phyloP scores from a whole-genome alignment of 2,113 vertebrate species.

The Thermophis baileyi region DNA sequence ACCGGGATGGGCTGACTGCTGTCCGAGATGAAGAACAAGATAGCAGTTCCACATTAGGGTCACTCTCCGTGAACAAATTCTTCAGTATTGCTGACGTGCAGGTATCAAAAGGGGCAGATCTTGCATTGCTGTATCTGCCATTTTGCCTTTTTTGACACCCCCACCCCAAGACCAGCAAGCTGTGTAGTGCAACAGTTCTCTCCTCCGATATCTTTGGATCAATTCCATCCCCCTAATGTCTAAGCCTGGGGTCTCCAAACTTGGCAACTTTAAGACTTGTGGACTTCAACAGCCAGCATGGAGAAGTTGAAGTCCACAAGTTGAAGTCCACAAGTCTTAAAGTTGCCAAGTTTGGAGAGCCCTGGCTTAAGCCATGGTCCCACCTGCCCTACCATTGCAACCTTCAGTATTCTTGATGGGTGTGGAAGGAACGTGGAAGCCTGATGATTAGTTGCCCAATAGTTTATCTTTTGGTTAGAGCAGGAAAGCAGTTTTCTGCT shows the following conservation, averaged over 20 bases:
- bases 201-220: background rate
- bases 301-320: background rate
- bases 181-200: background rate
- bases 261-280: background rate
- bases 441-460: background rate
- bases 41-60: background rate
- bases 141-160: background rate
- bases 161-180: background rate
- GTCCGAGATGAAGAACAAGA: background rate
- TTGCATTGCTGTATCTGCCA: background rate
- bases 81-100: background rate
- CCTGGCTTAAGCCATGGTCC: background rate
- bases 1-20: background rate
- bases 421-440: too few relatives aligned
- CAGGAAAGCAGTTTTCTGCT: background rate
- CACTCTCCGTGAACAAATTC: background rate
- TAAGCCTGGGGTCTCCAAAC: background rate
- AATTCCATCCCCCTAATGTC: background rate
- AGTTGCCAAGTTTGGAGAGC: background rate
- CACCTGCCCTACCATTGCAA: background rate
- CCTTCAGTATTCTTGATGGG: background rate
- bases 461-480: background rate
- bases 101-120: too few relatives aligned
- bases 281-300: background rate
- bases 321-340: background rate